These are phyloP conservation scores for Loriculus beryllinus DNA, from an alignment of 2,797 vertebrate species.

Conservation along the genomic window DNA sequence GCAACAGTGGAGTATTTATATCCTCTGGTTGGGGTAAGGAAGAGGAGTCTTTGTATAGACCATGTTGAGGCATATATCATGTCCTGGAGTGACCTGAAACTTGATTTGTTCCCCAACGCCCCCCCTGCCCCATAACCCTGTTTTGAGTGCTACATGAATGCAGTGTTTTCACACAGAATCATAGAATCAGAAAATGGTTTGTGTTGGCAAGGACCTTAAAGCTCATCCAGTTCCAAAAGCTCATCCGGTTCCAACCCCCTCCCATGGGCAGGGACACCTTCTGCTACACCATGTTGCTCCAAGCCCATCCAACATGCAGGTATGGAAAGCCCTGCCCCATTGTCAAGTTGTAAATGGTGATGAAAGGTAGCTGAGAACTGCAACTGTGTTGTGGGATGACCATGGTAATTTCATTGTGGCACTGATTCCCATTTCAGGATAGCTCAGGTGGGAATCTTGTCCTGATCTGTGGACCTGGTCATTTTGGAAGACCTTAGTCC, in stretches of 20 bases:
- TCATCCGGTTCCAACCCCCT: not conserved
- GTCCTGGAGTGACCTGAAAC: not conserved
- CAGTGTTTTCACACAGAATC: not conserved
- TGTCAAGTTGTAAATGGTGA: not conserved
- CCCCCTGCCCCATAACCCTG: rapidly evolving
- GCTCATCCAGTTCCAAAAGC: not conserved
- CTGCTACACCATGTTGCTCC: not conserved
- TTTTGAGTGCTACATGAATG: not conserved
- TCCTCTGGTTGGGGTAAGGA: not conserved
- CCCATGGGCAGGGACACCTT: not conserved
- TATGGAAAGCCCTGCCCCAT: not conserved
- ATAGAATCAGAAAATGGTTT: not conserved
- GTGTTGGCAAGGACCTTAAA: not conserved
- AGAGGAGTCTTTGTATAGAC: not conserved
- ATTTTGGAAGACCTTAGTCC: not conserved
- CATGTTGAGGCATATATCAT: not conserved
- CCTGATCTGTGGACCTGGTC: not conserved
- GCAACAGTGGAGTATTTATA: not conserved
- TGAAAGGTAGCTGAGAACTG: not conserved
- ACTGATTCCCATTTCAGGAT: not conserved
- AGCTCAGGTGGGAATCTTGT: not conserved
- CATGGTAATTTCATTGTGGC: not conserved
- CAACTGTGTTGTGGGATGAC: not conserved
- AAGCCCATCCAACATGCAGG: rapidly evolving
- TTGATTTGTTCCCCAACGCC: not conserved